Evolutionary conservation across 2,888 invertebrate species (phyloP), one percentile per base, ranked within the genome.

Genomic region (Terebella lapidaria): DNA sequence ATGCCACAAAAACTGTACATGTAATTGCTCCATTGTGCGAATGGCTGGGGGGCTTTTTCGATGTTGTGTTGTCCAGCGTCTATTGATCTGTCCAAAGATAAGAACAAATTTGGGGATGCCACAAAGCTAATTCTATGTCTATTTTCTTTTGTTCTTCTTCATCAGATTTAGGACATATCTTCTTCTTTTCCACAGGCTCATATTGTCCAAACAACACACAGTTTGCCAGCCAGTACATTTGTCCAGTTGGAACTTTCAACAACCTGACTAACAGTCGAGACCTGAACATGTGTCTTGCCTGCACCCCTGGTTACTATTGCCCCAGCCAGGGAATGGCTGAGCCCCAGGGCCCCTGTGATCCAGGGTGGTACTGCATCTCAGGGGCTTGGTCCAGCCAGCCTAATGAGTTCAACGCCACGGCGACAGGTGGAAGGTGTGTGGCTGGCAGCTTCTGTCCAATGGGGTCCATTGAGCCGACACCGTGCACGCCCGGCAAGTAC

Each of bases 361-460:
- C 73, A 15, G 77, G 78, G 3, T 72, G 72, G 67, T 74, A 65
- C 70, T 78, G 78, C 54, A 71, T 71, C 24, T 63, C 68, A 4
- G 72, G 74, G 5, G 73, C 77, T 1, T 77, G 74, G 73, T 66
- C 71, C 2, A 59, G 63, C 59, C 64, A 69, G 49, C 77, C 77
- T 1, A 72, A 73, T 60, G 71, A 71, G 30, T 67, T 71, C 0
- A 67, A 67, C 1, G 61, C 63, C 3, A 66, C 62, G 28, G 70
- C 61, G 35, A 75, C 72, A 53, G 77, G 77, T 26, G 75, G 74
- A 3, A 70, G 68, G 60, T 78, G 78, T 64, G 58, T 62, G 54
- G 72, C 74, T 1, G 77, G 78, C 45, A 73, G 67, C 1, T 78
- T 72, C 70, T 78, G 78, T 61, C 78, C 78, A 1, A 59, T 59